Conservation (phyloP, 2,888 invertebrate genomes). For the Cetonia aurata region DNA sequence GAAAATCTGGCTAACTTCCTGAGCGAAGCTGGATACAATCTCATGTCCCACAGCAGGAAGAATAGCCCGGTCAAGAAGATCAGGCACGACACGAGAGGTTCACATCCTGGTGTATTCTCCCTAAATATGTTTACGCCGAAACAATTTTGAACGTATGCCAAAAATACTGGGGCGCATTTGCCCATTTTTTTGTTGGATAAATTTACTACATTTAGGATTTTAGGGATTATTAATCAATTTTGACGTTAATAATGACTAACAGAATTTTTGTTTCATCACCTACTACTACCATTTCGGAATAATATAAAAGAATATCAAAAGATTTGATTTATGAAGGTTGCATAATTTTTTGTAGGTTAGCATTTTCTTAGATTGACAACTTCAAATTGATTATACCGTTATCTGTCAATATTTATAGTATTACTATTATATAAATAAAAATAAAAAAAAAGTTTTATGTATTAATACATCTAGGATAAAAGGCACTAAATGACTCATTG, state of each 20-base stretch:
- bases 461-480: too few relatives aligned
- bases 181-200: constrained; percentile 55
- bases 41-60: constrained; percentile 60
- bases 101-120: constrained; percentile 54
- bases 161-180: constrained; percentile 57
- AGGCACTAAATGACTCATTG: too few relatives aligned
- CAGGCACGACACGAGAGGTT: constrained; percentile 59
- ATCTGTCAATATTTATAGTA: too few relatives aligned
- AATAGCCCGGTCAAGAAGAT: constrained; percentile 59
- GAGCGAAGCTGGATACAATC: constrained; percentile 58
- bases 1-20: constrained; percentile 55
- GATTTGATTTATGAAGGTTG: too few relatives aligned
- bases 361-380: too few relatives aligned
- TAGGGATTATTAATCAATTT: constrained; percentile 26
- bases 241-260: constrained; percentile 30
- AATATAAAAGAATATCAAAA: background rate
- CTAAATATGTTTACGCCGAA: constrained; percentile 59
- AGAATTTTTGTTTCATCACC: constrained; percentile 42
- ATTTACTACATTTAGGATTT: constrained; percentile 39
- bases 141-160: constrained; percentile 58
- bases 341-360: background rate
- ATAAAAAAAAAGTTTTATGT: too few relatives aligned
- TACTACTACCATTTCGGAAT: constrained; percentile 41
- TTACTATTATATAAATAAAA: too few relatives aligned
- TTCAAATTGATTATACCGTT: too few relatives aligned